These are phyloP conservation scores for Pycnomerus fuliginosus DNA, from an alignment of 2,888 invertebrate species.

Conservation along the genomic window DNA sequence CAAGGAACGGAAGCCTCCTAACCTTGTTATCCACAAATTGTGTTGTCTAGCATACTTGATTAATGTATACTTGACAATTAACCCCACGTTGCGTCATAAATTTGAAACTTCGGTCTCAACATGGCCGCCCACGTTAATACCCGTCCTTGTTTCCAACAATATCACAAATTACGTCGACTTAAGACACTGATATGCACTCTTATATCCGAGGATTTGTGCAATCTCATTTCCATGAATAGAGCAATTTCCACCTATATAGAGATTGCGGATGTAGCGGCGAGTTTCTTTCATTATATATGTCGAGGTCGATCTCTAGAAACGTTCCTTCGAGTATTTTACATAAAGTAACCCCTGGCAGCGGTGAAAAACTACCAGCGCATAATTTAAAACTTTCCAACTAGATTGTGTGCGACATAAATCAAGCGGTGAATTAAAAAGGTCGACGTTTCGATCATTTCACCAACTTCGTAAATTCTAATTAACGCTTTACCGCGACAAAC, in stretches of 20 bases:
- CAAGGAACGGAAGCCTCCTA: too few species aligned
- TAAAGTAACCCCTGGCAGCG: conserved; percentile 13
- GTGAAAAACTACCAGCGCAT: conserved; percentile 6
- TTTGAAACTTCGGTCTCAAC: conserved; percentile 15
- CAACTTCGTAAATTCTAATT: background rate
- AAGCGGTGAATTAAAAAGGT: conserved; percentile 14
- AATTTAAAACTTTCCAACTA: conserved; percentile 16
- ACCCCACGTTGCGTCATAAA: conserved; percentile 33
- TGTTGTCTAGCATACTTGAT: conserved; percentile 37
- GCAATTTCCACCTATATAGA: conserved; percentile 15
- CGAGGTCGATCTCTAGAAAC: conserved; percentile 9
- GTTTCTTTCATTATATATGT: conserved; percentile 14
- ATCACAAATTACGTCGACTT: too few species aligned
- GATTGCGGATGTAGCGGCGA: conserved; percentile 8
- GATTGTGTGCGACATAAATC: conserved; percentile 20
- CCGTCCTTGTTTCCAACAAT: too few species aligned
- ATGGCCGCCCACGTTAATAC: background rate
- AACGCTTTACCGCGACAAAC: background rate
- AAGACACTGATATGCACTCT: too few species aligned
- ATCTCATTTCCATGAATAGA: too few species aligned
- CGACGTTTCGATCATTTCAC: conserved; percentile 14
- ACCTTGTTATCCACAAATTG: conserved; percentile 38
- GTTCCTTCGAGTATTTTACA: conserved; percentile 15
- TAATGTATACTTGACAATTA: conserved; percentile 41
- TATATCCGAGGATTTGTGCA: too few species aligned